Conservation (phyloP, 2,888 invertebrate species). For the Tholera decimalis region DNA sequence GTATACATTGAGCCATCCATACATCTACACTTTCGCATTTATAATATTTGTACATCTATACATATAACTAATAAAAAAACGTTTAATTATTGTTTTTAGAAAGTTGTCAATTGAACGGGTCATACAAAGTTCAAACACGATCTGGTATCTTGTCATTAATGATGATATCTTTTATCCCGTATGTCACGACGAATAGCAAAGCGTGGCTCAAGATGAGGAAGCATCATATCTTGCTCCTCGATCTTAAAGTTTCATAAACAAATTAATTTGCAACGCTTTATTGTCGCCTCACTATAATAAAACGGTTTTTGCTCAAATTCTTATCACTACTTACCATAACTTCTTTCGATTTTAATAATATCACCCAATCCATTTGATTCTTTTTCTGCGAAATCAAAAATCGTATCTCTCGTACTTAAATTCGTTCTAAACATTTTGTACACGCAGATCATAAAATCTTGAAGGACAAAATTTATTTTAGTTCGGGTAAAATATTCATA, state of each 20-base stretch:
- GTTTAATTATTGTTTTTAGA: constrained; percentile 19
- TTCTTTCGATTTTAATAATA: neutral
- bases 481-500: constrained; percentile 3
- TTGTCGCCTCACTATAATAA: neutral
- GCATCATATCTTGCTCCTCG: neutral
- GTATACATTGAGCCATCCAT: no score
- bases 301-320: neutral
- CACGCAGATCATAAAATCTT: neutral
- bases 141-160: constrained; percentile 18
- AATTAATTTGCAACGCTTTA: constrained; percentile 7
- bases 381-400: neutral
- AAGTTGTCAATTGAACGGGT: constrained; percentile 26
- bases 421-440: constrained; percentile 12
- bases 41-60: no score
- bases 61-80: neutral
- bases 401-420: neutral
- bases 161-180: constrained; percentile 25
- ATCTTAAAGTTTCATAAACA: constrained; percentile 18
- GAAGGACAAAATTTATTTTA: constrained; percentile 5
- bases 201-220: constrained; percentile 22
- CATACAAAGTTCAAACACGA: constrained; percentile 31
- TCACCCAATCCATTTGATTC: neutral
- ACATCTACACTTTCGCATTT: no score
- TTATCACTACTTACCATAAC: no score
- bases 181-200: constrained; percentile 26